phyloP scores from a whole-genome alignment of 2,888 invertebrate genomes.

The Pemphredon lugubris region DNA sequence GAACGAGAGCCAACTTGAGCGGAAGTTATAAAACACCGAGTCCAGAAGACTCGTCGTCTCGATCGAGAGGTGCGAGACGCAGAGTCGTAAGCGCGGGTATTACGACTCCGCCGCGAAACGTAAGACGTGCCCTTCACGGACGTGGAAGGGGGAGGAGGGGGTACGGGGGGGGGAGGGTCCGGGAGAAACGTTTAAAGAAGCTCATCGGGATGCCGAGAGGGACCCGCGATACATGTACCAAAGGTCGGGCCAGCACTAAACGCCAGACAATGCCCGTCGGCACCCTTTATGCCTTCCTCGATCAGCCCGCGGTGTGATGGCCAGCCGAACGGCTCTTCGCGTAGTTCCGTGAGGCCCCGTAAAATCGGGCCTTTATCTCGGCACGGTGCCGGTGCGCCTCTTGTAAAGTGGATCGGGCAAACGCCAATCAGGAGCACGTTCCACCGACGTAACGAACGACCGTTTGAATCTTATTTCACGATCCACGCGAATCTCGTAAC shows the following conservation, averaged over 20 bases:
- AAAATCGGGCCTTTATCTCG: slow-evolving; percentile 65
- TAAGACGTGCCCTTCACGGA: slow-evolving; percentile 29
- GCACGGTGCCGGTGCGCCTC: slow-evolving; percentile 16
- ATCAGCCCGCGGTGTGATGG: slow-evolving; percentile 59
- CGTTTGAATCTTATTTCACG: slow-evolving; percentile 23
- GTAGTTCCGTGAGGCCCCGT: slow-evolving; percentile 58
- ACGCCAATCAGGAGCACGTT: slow-evolving; percentile 52
- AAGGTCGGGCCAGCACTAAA: slow-evolving; percentile 72
- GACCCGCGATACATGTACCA: slow-evolving; percentile 65
- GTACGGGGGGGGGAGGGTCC: too few species aligned
- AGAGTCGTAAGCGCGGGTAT: slow-evolving; percentile 61
- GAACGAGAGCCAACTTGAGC: too few species aligned
- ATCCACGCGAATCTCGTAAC: slow-evolving; percentile 34
- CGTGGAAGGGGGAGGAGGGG: too few species aligned
- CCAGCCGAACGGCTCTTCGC: slow-evolving; percentile 46
- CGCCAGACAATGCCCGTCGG: slow-evolving; percentile 72
- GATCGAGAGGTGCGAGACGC: slow-evolving; percentile 46
- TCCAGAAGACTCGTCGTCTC: too few species aligned
- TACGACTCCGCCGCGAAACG: slow-evolving; percentile 57
- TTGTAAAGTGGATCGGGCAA: slow-evolving; percentile 58
- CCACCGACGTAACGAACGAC: slow-evolving; percentile 30
- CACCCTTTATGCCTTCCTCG: slow-evolving; percentile 68
- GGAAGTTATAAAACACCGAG: too few species aligned
- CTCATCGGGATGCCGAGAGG: slow-evolving; percentile 64
- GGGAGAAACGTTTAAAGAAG: slow-evolving; percentile 59